Evolutionary conservation across 2,888 invertebrate species (phyloP), one percentile per base, ranked within the genome.

Genomic region (Chalcosyrphus nemorum): DNA sequence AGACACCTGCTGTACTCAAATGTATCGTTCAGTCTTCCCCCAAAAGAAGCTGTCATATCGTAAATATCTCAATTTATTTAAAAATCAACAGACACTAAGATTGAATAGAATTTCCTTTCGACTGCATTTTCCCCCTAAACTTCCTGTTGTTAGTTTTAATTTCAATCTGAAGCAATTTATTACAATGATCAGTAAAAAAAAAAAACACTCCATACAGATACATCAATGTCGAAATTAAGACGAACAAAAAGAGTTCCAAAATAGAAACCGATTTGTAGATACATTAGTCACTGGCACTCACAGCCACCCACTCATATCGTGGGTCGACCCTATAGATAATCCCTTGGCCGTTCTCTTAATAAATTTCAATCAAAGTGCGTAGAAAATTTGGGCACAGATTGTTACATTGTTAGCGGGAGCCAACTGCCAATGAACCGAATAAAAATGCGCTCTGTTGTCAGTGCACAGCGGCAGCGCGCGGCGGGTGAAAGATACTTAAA

Each of bases 191-290:
- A 54, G 29, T 19, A 0, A 15, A 19, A 41, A 29, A 41, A 35
- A 45, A 63, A 63, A 38, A 41, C 27, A 54, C 27, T 27, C 15
- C 9, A 63, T 9, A 63, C 29, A 50, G 35, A 47, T 50, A 32
- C 63, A 47, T 63, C 63, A 63, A 47, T 38, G 52, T 54, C 54
- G 54, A 43, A 43, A 68, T 32, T 56, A 56, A 35, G 19, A 35
- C 56, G 56, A n/a, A n/a, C 15, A 2, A n/a, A 3, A 27, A 52
- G 41, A 41, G 21, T 35, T 70, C 21, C 13, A 24, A 68, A 70
- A 70, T 70, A 70, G 70, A 70, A 56, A 47, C 47, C 70, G 27
- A 71, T 71, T 71, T 47, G 57, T 71, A 45, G 57, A 47, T 27
- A 47, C 70, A 45, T 47, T 24, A 57, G 45, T 57, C 70, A 45